phyloP scores from a whole-genome alignment of 2,888 invertebrate genomes.

The Agriopis leucophaearia region DNA sequence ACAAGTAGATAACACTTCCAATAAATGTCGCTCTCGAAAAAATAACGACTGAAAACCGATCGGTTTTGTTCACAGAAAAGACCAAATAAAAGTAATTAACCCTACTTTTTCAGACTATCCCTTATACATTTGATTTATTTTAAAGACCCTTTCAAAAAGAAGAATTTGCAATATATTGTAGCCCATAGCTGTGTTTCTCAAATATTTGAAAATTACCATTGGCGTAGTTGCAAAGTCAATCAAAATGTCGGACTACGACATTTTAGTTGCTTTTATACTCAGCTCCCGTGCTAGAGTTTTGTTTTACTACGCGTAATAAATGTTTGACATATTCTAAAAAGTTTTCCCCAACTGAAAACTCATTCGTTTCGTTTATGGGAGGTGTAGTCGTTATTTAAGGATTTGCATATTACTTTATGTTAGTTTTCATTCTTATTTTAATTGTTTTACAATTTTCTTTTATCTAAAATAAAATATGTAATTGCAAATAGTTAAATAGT shows the following conservation, averaged over 20 bases:
- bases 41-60: slow-evolving; percentile 64
- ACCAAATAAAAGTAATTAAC: slow-evolving; percentile 81
- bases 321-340: too few relatives aligned
- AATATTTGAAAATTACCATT: slow-evolving; percentile 45
- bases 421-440: too few relatives aligned
- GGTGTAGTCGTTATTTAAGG: too few relatives aligned
- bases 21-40: slow-evolving; percentile 25
- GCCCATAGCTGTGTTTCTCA: slow-evolving; percentile 72
- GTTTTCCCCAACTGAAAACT: too few relatives aligned
- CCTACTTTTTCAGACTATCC: slow-evolving; percentile 80
- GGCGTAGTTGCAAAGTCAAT: neutral
- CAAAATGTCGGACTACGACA: neutral
- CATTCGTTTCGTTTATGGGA: too few relatives aligned
- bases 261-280: neutral
- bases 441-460: too few relatives aligned
- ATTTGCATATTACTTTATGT: too few relatives aligned
- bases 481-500: too few relatives aligned
- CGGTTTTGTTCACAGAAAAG: slow-evolving; percentile 78
- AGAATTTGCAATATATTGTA: slow-evolving; percentile 84
- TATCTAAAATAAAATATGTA: too few relatives aligned
- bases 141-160: slow-evolving; percentile 79
- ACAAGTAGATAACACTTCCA: slow-evolving; percentile 13
- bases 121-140: slow-evolving; percentile 85
- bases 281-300: too few relatives aligned
- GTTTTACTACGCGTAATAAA: too few relatives aligned